These are phyloP conservation scores for Coilia nasus DNA, from an alignment of 2,797 vertebrate species.

Conservation along the genomic window DNA sequence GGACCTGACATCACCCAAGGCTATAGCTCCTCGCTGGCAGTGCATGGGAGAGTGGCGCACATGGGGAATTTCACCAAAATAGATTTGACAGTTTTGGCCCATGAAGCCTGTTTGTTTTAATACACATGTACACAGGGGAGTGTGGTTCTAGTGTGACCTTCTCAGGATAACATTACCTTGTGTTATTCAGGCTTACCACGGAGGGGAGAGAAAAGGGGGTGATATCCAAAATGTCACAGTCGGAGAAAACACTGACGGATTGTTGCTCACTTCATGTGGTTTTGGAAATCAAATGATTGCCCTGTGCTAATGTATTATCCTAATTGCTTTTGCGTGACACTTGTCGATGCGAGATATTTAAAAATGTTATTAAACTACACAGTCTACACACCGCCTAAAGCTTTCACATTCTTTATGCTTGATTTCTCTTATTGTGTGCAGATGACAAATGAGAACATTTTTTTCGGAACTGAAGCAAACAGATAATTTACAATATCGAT, in stretches of 20 bases:
- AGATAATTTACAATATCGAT: constrained; percentile 14
- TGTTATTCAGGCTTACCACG: not conserved
- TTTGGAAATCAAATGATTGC: not conserved
- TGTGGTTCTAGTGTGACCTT: not conserved
- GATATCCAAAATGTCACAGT: not conserved
- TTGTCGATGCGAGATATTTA: not conserved
- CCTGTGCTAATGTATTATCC: not conserved
- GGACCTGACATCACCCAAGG: constrained; percentile 22
- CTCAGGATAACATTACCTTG: not conserved
- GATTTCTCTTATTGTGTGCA: constrained; percentile 3
- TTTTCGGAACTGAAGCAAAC: not conserved
- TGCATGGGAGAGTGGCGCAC: not conserved
- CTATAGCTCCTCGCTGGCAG: not conserved
- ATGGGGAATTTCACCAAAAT: not conserved
- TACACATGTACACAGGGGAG: constrained; percentile 12
- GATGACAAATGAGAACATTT: constrained; percentile 9
- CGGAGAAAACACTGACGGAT: not conserved
- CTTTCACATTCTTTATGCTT: constrained; percentile 12
- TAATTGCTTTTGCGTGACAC: not conserved
- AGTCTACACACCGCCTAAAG: not conserved
- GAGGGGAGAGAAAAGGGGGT: not conserved
- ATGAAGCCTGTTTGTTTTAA: not conserved
- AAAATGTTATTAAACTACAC: not conserved
- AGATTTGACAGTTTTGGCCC: constrained; percentile 16
- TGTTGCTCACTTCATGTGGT: not conserved